These are phyloP conservation scores for Bombus terrestris DNA, from an alignment of 1,140 invertebrate genomes.

Conservation along the genomic window DNA sequence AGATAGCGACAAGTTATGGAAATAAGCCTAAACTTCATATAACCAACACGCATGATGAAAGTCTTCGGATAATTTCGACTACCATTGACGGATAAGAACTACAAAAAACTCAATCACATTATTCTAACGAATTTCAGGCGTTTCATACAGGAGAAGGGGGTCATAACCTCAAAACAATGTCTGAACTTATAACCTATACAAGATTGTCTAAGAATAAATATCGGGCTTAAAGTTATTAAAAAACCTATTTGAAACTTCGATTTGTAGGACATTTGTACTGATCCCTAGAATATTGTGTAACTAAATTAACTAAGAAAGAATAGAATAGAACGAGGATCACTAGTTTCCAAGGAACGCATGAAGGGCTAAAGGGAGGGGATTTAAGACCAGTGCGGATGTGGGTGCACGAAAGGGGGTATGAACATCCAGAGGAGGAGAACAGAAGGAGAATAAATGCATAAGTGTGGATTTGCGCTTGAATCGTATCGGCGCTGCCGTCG, in stretches of 20 bases:
- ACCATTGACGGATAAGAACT: background rate
- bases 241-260: background rate
- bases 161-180: background rate
- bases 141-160: background rate
- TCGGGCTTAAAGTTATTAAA: background rate
- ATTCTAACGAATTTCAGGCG: background rate
- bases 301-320: background rate
- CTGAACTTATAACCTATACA: background rate
- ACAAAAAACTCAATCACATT: background rate
- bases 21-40: too few relatives aligned
- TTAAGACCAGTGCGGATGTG: conserved; percentile 48
- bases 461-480: conserved; percentile 59
- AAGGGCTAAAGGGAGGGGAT: conserved; percentile 19
- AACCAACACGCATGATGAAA: background rate
- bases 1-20: background rate
- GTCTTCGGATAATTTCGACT: background rate
- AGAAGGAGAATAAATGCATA: conserved; percentile 45
- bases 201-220: background rate
- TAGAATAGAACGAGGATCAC: background rate
- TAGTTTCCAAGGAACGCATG: background rate
- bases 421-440: conserved; percentile 16
- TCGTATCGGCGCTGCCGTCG: conserved; percentile 59
- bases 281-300: conserved; percentile 4
- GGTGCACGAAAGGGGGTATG: conserved; percentile 44
- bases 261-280: background rate